Conservation (phyloP, 2,888 invertebrate genomes). For the Galerucella calmariensis region DNA sequence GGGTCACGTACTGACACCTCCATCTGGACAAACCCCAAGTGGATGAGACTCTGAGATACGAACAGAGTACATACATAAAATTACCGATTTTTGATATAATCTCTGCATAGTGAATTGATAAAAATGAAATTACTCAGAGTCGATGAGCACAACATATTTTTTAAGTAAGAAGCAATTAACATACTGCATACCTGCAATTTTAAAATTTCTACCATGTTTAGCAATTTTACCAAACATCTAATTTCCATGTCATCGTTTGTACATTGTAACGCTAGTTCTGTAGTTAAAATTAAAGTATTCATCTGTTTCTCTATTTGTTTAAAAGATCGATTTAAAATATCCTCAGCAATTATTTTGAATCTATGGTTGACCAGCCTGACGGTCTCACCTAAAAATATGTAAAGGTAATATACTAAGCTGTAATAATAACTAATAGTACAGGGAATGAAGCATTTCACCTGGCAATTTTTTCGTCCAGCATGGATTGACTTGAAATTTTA, state of each 20-base stretch:
- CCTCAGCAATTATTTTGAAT: slow-evolving; percentile 56
- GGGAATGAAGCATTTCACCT: too few relatives aligned
- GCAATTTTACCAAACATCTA: slow-evolving; percentile 55
- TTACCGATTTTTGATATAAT: too few relatives aligned
- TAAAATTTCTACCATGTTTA: slow-evolving; percentile 56
- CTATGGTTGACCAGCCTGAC: slow-evolving; percentile 56
- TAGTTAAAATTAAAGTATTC: slow-evolving; percentile 47
- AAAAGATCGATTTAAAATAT: slow-evolving; percentile 54
- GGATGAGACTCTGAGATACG: too few relatives aligned
- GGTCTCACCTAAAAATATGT: slow-evolving; percentile 50
- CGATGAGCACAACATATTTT: background rate
- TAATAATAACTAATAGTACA: too few relatives aligned
- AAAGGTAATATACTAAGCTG: background rate
- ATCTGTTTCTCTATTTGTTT: slow-evolving; percentile 51
- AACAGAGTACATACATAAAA: too few relatives aligned
- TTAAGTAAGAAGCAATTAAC: background rate
- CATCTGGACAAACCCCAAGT: too few relatives aligned
- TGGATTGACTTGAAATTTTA: too few relatives aligned
- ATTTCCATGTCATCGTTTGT: slow-evolving; percentile 58
- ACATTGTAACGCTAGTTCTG: slow-evolving; percentile 51
- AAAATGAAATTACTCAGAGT: too few relatives aligned
- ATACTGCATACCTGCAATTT: slow-evolving; percentile 54
- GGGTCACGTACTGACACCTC: too few relatives aligned
- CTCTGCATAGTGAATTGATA: too few relatives aligned
- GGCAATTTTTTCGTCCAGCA: too few relatives aligned